Evolutionary conservation across 2,797 vertebrate species (phyloP).

Genomic region (Clarias platycephalus): DNA sequence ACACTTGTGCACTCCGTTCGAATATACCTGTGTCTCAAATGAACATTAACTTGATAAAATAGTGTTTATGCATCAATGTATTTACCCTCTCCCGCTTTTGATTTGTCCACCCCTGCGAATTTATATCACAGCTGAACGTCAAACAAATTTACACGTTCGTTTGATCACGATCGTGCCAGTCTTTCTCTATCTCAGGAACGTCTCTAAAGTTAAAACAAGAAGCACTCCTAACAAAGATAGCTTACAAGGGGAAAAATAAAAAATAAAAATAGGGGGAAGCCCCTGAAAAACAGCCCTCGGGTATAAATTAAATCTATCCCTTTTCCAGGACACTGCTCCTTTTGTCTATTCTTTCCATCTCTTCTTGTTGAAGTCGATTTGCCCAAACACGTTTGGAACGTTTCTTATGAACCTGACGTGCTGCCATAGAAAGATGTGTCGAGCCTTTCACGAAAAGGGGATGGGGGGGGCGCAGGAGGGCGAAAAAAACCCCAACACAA

Average conservation of each 20-base stretch:
- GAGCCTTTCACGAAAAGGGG: neutral
- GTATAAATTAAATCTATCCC: neutral
- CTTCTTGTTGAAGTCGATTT: neutral
- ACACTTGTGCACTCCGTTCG: neutral
- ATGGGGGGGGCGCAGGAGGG: too few species aligned
- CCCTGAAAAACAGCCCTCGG: neutral
- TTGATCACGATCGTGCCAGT: neutral
- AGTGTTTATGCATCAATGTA: neutral
- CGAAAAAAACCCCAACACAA: neutral
- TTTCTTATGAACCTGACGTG: constrained; percentile 1
- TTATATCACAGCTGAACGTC: neutral
- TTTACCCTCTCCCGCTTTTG: neutral
- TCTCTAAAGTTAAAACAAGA: neutral
- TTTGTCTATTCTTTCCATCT: neutral
- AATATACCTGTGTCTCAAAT: neutral
- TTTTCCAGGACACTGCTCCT: constrained; percentile 1
- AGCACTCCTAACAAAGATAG: neutral
- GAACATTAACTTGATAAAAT: neutral
- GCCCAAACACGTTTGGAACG: constrained; percentile 2
- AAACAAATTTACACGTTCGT: neutral
- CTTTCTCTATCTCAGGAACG: neutral
- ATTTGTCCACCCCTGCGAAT: neutral
- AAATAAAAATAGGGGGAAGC: neutral
- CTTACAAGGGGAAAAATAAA: neutral
- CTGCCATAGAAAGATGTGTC: neutral